A percentile compares a stretch with the other conserved stretches of the same genome.
Conservation (phyloP, 2,113 vertebrate genomes). For the Albula goreensis region DNA sequence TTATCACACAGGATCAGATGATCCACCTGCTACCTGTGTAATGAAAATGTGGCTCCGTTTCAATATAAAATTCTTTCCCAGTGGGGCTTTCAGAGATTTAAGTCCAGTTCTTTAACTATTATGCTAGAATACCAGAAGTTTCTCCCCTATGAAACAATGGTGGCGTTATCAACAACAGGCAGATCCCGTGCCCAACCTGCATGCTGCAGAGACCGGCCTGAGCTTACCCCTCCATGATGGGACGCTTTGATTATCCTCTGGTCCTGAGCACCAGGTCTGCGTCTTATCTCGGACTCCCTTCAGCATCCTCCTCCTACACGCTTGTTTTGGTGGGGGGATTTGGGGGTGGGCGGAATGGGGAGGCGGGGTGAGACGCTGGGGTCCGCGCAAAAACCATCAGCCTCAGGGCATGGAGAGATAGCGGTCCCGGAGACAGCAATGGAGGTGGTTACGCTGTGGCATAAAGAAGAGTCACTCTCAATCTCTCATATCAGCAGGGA, state of each 20-base stretch:
- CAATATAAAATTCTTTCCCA: too few species aligned
- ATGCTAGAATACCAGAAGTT: too few species aligned
- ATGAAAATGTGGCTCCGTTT: too few species aligned
- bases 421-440: neutral
- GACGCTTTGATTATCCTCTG: slow-evolving; percentile 32
- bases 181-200: neutral
- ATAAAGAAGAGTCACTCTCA: neutral
- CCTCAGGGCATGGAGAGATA: too few species aligned
- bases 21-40: too few species aligned
- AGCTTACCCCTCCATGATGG: slow-evolving; percentile 18
- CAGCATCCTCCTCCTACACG: neutral
- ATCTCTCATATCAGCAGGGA: neutral
- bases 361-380: too few species aligned
- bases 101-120: too few species aligned
- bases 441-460: neutral
- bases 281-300: neutral
- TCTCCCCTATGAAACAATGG: too few species aligned
- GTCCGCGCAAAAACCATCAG: neutral
- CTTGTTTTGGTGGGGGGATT: neutral
- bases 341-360: too few species aligned
- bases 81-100: too few species aligned
- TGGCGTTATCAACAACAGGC: neutral
- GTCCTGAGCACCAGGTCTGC: neutral
- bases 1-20: too few species aligned
- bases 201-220: neutral